Conservation (phyloP, 2,888 invertebrate genomes). For the Phytoseiulus persimilis region DNA sequence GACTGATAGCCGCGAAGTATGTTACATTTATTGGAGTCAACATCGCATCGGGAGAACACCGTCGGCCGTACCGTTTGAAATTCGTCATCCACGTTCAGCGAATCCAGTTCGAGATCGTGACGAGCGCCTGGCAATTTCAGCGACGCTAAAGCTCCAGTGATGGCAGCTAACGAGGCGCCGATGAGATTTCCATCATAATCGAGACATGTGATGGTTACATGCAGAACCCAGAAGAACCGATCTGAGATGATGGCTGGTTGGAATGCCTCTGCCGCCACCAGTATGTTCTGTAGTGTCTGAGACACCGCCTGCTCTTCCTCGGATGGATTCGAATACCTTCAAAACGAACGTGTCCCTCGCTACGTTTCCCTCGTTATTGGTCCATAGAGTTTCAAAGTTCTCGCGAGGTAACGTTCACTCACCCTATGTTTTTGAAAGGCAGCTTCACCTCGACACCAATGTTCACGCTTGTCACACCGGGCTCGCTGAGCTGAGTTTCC, state of each 20-base stretch:
- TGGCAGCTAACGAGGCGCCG: slow-evolving; percentile 13
- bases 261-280: background rate
- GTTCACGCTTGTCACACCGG: background rate
- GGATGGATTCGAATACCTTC: slow-evolving; percentile 10
- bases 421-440: slow-evolving; percentile 36
- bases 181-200: slow-evolving; percentile 19
- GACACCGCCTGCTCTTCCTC: slow-evolving; percentile 18
- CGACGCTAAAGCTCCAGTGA: background rate
- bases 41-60: background rate
- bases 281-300: slow-evolving; percentile 16
- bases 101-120: slow-evolving; percentile 1
- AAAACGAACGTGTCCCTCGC: background rate
- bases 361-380: too few species aligned
- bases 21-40: too few species aligned
- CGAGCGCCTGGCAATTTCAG: slow-evolving; percentile 12
- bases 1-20: too few species aligned
- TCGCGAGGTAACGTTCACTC: too few species aligned
- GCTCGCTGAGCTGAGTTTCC: slow-evolving; percentile 15
- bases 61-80: background rate
- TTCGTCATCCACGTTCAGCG: background rate
- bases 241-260: background rate
- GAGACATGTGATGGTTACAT: slow-evolving; percentile 20
- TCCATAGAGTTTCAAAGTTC: too few species aligned
- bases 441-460: slow-evolving; percentile 8
- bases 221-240: slow-evolving; percentile 30